A percentile compares a stretch with the other conserved stretches of the same genome.
These are phyloP conservation scores for Cynoglossus semilaevis DNA, from an alignment of 2,113 vertebrate genomes.

Conservation along the genomic window DNA sequence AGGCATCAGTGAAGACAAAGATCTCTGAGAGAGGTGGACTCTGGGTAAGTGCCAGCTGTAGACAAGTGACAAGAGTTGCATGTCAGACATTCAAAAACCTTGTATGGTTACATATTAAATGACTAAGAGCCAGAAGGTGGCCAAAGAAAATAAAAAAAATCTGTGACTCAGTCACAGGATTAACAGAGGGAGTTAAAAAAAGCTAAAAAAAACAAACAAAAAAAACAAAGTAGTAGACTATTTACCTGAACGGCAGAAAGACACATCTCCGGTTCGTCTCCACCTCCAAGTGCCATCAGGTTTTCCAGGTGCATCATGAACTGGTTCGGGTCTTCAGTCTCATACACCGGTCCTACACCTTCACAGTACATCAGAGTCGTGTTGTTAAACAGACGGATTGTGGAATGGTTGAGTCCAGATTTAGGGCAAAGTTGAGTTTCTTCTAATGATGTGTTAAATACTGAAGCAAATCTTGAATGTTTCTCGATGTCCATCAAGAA, in stretches of 20 bases:
- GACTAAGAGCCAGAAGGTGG: too few species aligned
- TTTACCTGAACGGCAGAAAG: slow-evolving; percentile 82
- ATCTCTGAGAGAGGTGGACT: slow-evolving; percentile 85
- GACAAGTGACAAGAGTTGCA: not conserved
- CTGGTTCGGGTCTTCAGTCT: slow-evolving; percentile 77
- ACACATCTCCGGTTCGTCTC: slow-evolving; percentile 89
- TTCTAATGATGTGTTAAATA: too few species aligned
- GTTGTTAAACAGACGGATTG: not conserved
- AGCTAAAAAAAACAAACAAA: too few species aligned
- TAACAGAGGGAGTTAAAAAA: too few species aligned
- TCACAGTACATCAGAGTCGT: slow-evolving; percentile 10
- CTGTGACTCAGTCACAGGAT: too few species aligned
- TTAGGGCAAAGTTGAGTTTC: too few species aligned
- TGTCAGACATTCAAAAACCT: too few species aligned
- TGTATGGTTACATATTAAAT: too few species aligned
- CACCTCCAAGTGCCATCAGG: slow-evolving; percentile 80
- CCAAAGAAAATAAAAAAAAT: too few species aligned
- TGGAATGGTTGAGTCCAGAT: not conserved
- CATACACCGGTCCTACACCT: slow-evolving; percentile 82
- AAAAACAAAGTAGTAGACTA: too few species aligned
- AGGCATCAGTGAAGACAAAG: slow-evolving; percentile 88
- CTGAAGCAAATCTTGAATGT: too few species aligned
- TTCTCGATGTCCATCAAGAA: too few species aligned
- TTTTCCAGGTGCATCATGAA: slow-evolving; percentile 77
- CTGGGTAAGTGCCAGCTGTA: slow-evolving; percentile 82